Base-by-base conservation (phyloP, 2,888 invertebrate species). In the Melieria omissa region DNA sequence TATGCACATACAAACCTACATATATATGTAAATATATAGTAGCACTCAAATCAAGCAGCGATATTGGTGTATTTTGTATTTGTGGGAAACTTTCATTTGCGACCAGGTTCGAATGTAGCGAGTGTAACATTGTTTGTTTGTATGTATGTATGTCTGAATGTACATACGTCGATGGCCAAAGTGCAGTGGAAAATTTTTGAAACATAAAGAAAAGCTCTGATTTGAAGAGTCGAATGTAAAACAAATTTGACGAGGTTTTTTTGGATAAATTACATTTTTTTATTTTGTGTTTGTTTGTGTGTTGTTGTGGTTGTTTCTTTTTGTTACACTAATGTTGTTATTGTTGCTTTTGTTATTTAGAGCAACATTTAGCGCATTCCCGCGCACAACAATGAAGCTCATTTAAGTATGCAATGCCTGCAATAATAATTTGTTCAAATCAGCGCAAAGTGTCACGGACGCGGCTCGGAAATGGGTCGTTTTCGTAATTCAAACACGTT, bases 171-270 rank as follows among this genome's bases (percentile, higher is more conserved):
- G 45, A 42, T 7, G 4, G 5, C 4, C 7, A 63, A 7, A 67
- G 47, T 10, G 12, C 29, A 62, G 54, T 69, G 62, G 68, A 69
- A 69, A 68, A 9, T 60, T 69, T 62, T 62, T 44, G 14, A 61
- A 9, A 52, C 4, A 52, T 14, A 52, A 61, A 42, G 10, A 7
- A 49, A n/a, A 60, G 16, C 49, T 61, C 45, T 10, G 5, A 16
- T 61, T 49, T 14, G 6, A 16, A 52, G 12, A 52, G 10, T 60
- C 42, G 12, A 60, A 60, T 16, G 52, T 29, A 29, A 4, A 49
- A 8, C 12, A 10, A 12, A 49, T 49, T 49, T 49, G 4, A 52
- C 2, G 2, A 2, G 29, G 29, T 29, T 29, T 29, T 29, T 29
- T 29, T 29, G 29, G 29, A 3, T 29, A 29, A 3, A 29, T 29